Percentiles rank a stretch among this genome's conserved stretches.
These are phyloP conservation scores for Toxonevra muliebris DNA, from an alignment of 2,888 invertebrate species.

Conservation along the genomic window DNA sequence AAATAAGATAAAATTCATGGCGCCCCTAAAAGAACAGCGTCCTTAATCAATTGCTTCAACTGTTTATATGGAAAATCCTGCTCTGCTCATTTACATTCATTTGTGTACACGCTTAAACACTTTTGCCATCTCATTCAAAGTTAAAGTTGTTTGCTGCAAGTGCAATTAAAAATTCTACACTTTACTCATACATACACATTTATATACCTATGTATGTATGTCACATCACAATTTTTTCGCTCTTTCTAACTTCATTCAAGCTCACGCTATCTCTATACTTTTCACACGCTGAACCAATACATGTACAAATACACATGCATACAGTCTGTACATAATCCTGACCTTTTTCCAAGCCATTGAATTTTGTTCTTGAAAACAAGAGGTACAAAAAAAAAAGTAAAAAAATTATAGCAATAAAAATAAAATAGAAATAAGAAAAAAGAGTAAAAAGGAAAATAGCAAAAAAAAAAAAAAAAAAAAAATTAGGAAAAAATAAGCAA, in stretches of 20 bases:
- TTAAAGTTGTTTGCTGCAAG: background rate
- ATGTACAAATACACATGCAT: background rate
- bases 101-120: too few relatives aligned
- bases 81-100: too few relatives aligned
- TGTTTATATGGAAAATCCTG: too few relatives aligned
- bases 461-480: too few relatives aligned
- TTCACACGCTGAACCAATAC: too few relatives aligned
- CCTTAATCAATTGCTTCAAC: too few relatives aligned
- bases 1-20: too few relatives aligned
- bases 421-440: background rate
- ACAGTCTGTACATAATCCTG: constrained; percentile 18
- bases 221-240: too few relatives aligned
- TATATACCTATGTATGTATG: background rate
- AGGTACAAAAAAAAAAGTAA: constrained; percentile 16
- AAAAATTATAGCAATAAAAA: background rate
- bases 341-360: constrained; percentile 57
- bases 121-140: too few relatives aligned
- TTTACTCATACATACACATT: background rate
- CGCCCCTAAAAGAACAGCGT: too few relatives aligned
- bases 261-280: too few relatives aligned
- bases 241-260: too few relatives aligned
- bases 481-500: constrained; percentile 1
- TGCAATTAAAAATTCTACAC: background rate
- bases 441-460: background rate
- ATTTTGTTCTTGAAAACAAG: constrained; percentile 27